These are phyloP conservation scores for Dysdera silvatica DNA, from an alignment of 1,140 invertebrate genomes.

Conservation along the genomic window DNA sequence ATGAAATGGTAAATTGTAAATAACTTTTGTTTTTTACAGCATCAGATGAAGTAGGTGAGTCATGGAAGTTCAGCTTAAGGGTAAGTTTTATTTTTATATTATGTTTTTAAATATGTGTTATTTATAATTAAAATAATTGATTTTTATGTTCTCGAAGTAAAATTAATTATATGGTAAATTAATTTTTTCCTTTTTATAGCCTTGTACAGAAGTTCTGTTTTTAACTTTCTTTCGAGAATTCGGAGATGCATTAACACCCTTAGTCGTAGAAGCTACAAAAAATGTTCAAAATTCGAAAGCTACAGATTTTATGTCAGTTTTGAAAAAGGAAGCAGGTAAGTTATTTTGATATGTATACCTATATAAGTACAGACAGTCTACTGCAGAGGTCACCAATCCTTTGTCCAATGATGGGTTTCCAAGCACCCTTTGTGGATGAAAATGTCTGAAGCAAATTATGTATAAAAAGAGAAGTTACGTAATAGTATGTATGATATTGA, in stretches of 20 bases:
- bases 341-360: too few relatives aligned
- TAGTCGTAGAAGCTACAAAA: conserved; percentile 63
- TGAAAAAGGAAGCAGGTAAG: conserved; percentile 72
- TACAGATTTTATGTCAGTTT: conserved; percentile 64
- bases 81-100: conserved; percentile 47
- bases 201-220: conserved; percentile 79
- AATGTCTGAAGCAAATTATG: too few relatives aligned
- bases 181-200: conserved; percentile 50
- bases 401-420: too few relatives aligned
- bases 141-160: neutral
- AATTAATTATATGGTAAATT: neutral
- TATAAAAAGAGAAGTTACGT: too few relatives aligned
- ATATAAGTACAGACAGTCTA: too few relatives aligned
- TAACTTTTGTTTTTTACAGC: conserved; percentile 45
- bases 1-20: too few relatives aligned
- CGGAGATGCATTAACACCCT: conserved; percentile 57
- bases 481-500: too few relatives aligned
- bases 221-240: conserved; percentile 74
- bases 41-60: conserved; percentile 76
- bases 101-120: neutral
- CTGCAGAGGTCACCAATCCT: too few relatives aligned
- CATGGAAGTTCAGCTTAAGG: conserved; percentile 82
- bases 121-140: neutral
- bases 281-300: conserved; percentile 49
- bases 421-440: too few relatives aligned